Evolutionary conservation across 2,888 invertebrate species (phyloP), one percentile per base, ranked within the genome.

Genomic region (Macropis europaea): DNA sequence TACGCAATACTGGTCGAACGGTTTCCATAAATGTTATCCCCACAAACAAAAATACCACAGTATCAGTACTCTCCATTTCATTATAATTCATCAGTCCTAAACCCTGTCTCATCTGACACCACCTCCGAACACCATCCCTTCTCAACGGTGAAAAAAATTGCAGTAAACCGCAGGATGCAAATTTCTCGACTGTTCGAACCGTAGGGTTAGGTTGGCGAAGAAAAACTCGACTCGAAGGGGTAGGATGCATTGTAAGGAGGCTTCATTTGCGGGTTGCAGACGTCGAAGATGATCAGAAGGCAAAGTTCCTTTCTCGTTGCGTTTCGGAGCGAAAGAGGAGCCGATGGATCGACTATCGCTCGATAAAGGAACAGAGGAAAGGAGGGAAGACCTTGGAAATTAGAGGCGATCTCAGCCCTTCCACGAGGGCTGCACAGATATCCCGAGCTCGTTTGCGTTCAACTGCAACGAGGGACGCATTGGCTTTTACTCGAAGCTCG

Each of bases 321-420:
- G 11, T 5, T 9, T 24, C 13, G 5, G 5, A 30, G 17, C 3
- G 32, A 2, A 26, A 15, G 15, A 36, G 32, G 42, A 17, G 28
- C 15, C n/a, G 47, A 24, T 9, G 15, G 34, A 64, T 50, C 43
- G 50, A 30, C 26, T 4, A 3, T 19, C 9, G 4, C 42, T 2
- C 7, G 26, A 13, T 2, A 63, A 69, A 26, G 30, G 22, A 50
- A 19, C n/a, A 43, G 13, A 28, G n/a, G 26, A 59, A 42, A 19
- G 22, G 28, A 13, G 38, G 60, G 43, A 19, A 56, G 52, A 50
- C 47, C 28, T 56, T 22, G 56, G 67, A 71, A 67, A 76, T 52
- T 63, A 63, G 45, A 36, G 43, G 26, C 56, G 67, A 61, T 57
- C 53, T 6, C 45, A 43, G 50, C 19, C 42, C 53, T 34, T 36